A percentile compares a stretch with the other conserved stretches of the same genome.
Evolutionary conservation across 2,113 vertebrate genomes (phyloP).

Genomic region (Barbus barbus): DNA sequence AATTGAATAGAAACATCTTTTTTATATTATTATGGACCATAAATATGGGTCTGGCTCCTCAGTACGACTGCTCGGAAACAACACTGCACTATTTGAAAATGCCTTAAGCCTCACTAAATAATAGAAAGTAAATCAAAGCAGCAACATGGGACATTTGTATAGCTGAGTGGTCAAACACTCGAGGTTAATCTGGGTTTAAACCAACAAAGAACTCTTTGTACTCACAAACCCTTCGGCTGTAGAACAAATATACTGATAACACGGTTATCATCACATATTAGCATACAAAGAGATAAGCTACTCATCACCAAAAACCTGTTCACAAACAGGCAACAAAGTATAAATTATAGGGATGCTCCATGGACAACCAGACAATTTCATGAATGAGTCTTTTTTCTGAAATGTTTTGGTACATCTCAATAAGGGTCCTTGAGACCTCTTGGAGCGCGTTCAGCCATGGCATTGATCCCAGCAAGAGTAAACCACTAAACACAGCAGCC

Average conservation of each 20-base stretch:
- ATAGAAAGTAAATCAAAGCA: constrained; percentile 21
- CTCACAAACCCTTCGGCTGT: neutral
- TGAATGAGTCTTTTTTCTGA: constrained; percentile 10
- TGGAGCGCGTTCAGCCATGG: neutral
- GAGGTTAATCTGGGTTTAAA: constrained; percentile 17
- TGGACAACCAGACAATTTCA: neutral
- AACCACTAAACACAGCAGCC: constrained; percentile 23
- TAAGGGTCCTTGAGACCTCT: constrained; percentile 25
- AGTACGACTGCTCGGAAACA: no score
- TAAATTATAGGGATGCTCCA: neutral
- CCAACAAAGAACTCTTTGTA: neutral
- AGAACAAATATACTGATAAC: neutral
- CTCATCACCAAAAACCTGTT: neutral
- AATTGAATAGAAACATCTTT: no score
- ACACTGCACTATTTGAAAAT: neutral
- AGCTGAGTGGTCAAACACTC: neutral
- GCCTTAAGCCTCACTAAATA: no score
- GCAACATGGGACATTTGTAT: neutral
- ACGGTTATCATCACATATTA: neutral
- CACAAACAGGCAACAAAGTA: neutral
- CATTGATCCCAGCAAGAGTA: neutral
- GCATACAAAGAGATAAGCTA: neutral
- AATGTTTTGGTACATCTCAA: constrained; percentile 14
- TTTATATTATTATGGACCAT: no score
- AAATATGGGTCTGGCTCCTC: no score